Conservation (phyloP, 2,888 invertebrate genomes). For the Embidobia sp. region DNA sequence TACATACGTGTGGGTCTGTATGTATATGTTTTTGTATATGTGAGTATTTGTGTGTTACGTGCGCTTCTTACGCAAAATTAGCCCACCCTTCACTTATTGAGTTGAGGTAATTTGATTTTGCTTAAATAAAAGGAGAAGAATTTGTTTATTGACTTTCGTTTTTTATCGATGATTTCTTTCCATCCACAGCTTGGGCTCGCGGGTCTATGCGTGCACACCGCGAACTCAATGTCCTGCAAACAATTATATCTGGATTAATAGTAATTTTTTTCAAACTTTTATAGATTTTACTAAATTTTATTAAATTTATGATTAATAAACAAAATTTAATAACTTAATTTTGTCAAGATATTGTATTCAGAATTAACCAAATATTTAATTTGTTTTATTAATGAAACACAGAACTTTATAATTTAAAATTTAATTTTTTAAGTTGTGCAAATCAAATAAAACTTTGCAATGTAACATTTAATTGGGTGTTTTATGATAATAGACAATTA, state of each 20-base stretch:
- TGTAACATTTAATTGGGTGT: too few species aligned
- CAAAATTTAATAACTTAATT: too few species aligned
- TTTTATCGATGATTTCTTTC: conserved; percentile 77
- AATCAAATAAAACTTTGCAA: too few species aligned
- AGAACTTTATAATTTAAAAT: too few species aligned
- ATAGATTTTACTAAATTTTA: background rate
- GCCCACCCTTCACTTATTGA: conserved; percentile 72
- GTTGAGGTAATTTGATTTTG: conserved; percentile 81
- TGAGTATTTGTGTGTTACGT: conserved; percentile 24
- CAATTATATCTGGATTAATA: too few species aligned
- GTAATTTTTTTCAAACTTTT: too few species aligned
- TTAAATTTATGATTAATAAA: too few species aligned
- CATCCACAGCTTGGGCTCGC: conserved; percentile 69
- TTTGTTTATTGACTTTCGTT: conserved; percentile 79
- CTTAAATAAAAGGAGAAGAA: conserved; percentile 80
- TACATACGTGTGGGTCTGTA: conserved; percentile 21
- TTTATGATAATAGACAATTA: conserved; percentile 4
- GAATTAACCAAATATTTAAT: too few species aligned
- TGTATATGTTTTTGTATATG: conserved; percentile 1
- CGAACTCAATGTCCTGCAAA: conserved; percentile 68
- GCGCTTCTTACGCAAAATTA: conserved; percentile 55
- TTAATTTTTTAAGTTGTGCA: too few species aligned
- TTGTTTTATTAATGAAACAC: too few species aligned
- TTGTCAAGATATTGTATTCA: too few species aligned
- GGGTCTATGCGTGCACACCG: conserved; percentile 67